Evolutionary conservation across 2,797 vertebrate genomes (phyloP), one percentile per base, ranked within the genome.

Genomic region (Tenualosa thibaudeaui): DNA sequence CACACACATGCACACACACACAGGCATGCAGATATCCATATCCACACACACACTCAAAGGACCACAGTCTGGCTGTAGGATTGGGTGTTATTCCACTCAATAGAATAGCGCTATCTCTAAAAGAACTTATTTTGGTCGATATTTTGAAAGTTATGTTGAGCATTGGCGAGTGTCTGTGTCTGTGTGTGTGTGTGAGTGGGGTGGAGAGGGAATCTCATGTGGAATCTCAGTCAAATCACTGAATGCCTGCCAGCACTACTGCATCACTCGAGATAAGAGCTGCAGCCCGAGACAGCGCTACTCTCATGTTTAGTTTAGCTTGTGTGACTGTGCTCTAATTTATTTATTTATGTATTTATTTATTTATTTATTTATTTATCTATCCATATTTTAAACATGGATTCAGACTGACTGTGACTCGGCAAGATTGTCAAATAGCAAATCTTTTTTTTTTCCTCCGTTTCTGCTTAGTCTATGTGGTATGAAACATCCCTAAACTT

Each of bases 211-310:
- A 56, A 78, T 78, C 71, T 78, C 71, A 19, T 78, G 37, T 78
- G 37, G 37, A 78, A 78, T 78, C 37, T 78, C 13, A 78, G 58
- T 60, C 58, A 62, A 62, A 62, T n/a, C 58, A 24, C 58, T 24
- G 22, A 6, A 78, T 78, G 71, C 17, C 71, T 78, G 37, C 37
- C 1, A 78, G 71, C 71, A 15, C 40, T 22, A 13, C 71, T 46
- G 71, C 71, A 22, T 19, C 0, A 78, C 19, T 7, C 0, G 40
- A 78, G 71, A 78, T 78, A 78, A 78, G 71, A 13, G 71, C 68
- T 19, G 17, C 2, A 46, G 17, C 37, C 37, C 2, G 37, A 78
- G 71, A 19, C 40, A 24, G 7, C 40, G 9, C 58, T 8, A 5
- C n/a, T 24, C 22, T n/a, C 58, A 9, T 62, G 58, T 62, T n/a